Evolutionary conservation across 2,888 invertebrate species (phyloP), one percentile per base, ranked within the genome.

Genomic region (Cryptocheilus praepositus): DNA sequence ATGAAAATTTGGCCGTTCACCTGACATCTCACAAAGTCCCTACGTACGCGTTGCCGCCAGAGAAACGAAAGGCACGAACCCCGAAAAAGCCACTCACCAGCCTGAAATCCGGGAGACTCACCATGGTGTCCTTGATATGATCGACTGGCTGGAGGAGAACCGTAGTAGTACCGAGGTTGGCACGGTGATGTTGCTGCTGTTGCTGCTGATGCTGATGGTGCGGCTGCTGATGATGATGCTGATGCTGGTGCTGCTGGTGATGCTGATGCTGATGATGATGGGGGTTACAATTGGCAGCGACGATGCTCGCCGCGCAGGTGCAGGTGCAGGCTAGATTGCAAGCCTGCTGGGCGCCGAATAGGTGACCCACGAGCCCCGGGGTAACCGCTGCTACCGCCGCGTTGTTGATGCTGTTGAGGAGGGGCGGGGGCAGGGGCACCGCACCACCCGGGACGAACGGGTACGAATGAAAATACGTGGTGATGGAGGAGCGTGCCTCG

Each of bases 401-500:
- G 65, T 73, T 80, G 75, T 77, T 80, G 46, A 80, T 79, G 69
- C 71, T 73, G 77, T 79, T 79, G 55, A 79, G 81, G 75, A 86
- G 79, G 77, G 86, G 86, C 85, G 86, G 86, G 77, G 84, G 85
- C 85, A 85, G 84, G 82, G 84, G 85, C 85, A 86, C 86, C 88
- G 85, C 87, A 86, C 86, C 88, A 83, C 88, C 88, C 87, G 88
- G 88, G 84, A 88, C 86, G 79, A 87, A 87, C 83, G 88, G 87
- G 79, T 88, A 88, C 88, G 88, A 88, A 84, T 88, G 88, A 88
- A 88, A 88, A 87, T 88, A 88, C 88, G 88, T 88, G 86, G 88
- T 88, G 88, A 85, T 85, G 83, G 85, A 81, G 81, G 85, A 82
- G 65, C 81, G 75, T 67, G 81, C 81, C 83, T 84, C 84, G 74